These are phyloP conservation scores for Trichogramma pretiosum DNA, from an alignment of 1,140 invertebrate genomes.

Conservation along the genomic window DNA sequence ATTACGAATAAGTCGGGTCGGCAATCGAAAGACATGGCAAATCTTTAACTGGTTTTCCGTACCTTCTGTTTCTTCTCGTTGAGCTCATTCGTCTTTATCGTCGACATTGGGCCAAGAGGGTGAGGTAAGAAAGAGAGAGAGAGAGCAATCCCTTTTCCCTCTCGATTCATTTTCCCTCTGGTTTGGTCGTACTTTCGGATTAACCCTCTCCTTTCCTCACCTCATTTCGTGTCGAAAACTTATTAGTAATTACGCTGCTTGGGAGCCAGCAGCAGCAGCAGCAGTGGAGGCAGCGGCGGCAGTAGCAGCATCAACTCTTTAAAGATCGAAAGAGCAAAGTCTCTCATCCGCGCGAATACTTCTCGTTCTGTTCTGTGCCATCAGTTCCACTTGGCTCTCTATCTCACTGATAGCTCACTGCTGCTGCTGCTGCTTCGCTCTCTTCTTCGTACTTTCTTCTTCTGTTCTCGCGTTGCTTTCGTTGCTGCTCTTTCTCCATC, in stretches of 20 bases:
- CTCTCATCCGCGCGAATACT: conserved; percentile 18
- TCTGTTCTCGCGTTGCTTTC: conserved; percentile 15
- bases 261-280: conserved; percentile 24
- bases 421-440: too few species aligned
- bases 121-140: background rate
- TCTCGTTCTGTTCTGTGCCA: conserved; percentile 7
- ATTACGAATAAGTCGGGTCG: conserved; percentile 45
- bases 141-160: conserved; percentile 10
- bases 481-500: conserved; percentile 23
- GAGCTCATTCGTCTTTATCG: conserved; percentile 17
- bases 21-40: conserved; percentile 46
- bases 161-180: conserved; percentile 6
- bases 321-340: conserved; percentile 32
- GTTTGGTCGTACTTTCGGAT: conserved; percentile 43
- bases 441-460: conserved; percentile 16
- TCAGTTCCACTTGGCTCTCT: conserved; percentile 11
- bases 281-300: conserved; percentile 9
- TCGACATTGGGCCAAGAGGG: conserved; percentile 23
- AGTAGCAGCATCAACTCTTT: conserved; percentile 4
- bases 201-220: conserved; percentile 47
- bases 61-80: conserved; percentile 25
- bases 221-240: conserved; percentile 47
- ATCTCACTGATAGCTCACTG: too few species aligned
- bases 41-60: conserved; percentile 42
- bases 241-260: conserved; percentile 43